Base-by-base conservation (phyloP, 2,888 invertebrate genomes). In the Cataglyphis cursor region DNA sequence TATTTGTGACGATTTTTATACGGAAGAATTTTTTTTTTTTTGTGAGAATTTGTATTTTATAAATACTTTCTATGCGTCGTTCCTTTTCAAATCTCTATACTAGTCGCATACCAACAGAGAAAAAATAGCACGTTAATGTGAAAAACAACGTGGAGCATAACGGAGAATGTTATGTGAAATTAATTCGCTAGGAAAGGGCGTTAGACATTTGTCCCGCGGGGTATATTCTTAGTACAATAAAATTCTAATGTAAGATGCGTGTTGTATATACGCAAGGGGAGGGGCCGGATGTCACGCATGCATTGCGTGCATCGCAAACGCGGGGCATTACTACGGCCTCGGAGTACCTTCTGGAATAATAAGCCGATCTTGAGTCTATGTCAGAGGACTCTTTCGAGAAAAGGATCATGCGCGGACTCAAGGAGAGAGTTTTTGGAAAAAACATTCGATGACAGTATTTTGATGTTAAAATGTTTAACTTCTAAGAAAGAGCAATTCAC, bases 241-340 rank as follows among this genome's bases (percentile, higher is more conserved):
- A 87, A 84, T 85, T 83, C 80, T 66, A 51, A 51, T 51, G 51
- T 51, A 70, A 82, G 83, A 85, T 87, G 62, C 72, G 75, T 57
- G 76, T 75, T 41, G 31, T 6, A 61, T 62, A 68, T 65, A 82
- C 70, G 65, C 83, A 78, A 76, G 83, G 85, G 91, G 90, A 85
- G 87, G 91, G 91, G 90, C 92, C 93, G 93, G 93, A 93, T 91
- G 93, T 93, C 93, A 93, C 92, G 93, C 92, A 83, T 91, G 87
- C 89, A 84, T 91, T 90, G 91, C 93, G 93, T 92, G 93, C 90
- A 85, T 85, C 62, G 88, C 89, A 89, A 90, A 82, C 87, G 83
- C 85, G 83, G 84, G 86, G 76, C 84, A 88, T 90, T 89, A 90
- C 89, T 88, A 86, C 84, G 75, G 73, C 86, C 80, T 84, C 86